Base-by-base conservation (phyloP, 2,797 vertebrate species). In the Cossypha dichroa region DNA sequence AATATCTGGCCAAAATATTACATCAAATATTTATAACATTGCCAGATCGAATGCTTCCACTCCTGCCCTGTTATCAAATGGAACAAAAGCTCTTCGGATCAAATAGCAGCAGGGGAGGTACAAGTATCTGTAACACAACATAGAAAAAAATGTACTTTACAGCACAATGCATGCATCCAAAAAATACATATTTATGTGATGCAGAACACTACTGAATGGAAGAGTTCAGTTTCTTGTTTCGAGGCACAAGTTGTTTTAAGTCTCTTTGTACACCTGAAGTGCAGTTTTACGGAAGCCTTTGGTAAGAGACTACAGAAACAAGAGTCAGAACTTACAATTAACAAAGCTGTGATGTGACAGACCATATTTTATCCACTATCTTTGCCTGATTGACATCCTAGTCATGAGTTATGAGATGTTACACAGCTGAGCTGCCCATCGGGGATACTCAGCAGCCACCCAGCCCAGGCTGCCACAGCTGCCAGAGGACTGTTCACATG, bases 1-100 rank as follows among this genome's bases (percentile, higher is more conserved):
- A 96, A 81, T 72, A 78, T 19, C 63, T 84, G 52, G 45, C 13
- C 48, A 91, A 48, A 94, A 77, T 33, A 85, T 67, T 33, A 45
- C 6, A 81, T 43, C 46, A 63, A 58, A 41, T 75, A 56, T 55
- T 90, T 62, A 81, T 31, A 68, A 22, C 48, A 86, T 11, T 2
- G 2, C 13, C 51, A 62, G 40, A 73, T 4, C 5, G 2, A 88
- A 62, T 22, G 19, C 10, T 54, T 68, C 33, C 15, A 54, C 54
- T 93, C 78, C 58, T 62, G 17, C n/a, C 38, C 19, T 15, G 10
- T 26, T 63, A 63, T 2, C 5, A 11, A 36, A 48, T 0, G 2
- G 46, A 46, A 77, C 23, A 76, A 40, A 77, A 88, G 28, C 19
- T 51, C 49, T 70, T 34, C 15, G 31, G 20, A 36, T 23, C 55